phyloP scores from a whole-genome alignment of 1,140 invertebrate genomes.

The Aplysia californica region DNA sequence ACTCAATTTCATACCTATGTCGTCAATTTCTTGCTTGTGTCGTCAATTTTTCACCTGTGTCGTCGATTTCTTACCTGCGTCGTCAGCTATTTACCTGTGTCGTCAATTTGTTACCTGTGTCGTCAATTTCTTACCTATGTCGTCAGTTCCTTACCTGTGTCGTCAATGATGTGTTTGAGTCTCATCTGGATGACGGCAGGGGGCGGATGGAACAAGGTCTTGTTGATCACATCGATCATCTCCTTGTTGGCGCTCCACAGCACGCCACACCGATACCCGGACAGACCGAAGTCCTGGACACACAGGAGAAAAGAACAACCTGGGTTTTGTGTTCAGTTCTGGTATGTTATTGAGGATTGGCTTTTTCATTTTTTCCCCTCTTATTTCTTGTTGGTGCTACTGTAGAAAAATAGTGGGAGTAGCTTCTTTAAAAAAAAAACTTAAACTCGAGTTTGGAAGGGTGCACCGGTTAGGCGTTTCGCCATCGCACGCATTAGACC shows the following conservation, averaged over 20 bases:
- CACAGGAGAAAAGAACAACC: background rate
- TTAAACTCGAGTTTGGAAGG: no score
- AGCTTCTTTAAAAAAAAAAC: background rate
- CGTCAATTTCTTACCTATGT: background rate
- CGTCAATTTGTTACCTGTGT: background rate
- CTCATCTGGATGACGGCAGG: slow-evolving; percentile 25
- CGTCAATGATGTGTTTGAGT: slow-evolving; percentile 30
- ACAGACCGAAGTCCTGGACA: slow-evolving; percentile 35
- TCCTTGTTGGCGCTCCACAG: slow-evolving; percentile 25
- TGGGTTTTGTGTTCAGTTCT: background rate
- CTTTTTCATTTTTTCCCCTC: no score
- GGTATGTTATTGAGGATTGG: background rate
- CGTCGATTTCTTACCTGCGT: background rate
- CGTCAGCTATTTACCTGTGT: background rate
- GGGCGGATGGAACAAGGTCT: slow-evolving; percentile 29
- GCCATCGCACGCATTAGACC: no score
- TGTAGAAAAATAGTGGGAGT: background rate
- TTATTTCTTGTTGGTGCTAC: no score
- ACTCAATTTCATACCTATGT: no score
- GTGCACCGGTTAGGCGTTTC: no score
- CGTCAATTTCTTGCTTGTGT: no score
- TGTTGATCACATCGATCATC: slow-evolving; percentile 3
- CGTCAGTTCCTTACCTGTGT: slow-evolving; percentile 19
- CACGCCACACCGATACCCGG: slow-evolving; percentile 33
- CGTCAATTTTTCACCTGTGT: background rate